phyloP scores from a whole-genome alignment of 1,140 invertebrate species.

The Delia radicum region DNA sequence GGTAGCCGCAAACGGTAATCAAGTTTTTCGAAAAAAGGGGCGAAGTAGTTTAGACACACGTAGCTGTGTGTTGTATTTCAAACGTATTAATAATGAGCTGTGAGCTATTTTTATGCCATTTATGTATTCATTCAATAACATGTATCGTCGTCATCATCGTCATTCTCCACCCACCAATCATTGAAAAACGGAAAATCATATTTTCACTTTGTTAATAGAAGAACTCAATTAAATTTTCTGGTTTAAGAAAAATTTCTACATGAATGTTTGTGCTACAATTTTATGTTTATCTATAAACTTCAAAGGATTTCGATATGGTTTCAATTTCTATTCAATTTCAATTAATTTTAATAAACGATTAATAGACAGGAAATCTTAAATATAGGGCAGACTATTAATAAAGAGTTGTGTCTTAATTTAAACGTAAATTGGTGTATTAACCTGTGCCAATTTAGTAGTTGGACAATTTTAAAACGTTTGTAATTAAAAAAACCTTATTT shows the following conservation, averaged over 20 bases:
- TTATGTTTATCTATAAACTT: conserved; percentile 31
- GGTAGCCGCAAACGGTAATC: neutral
- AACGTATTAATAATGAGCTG: conserved; percentile 26
- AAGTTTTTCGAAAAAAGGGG: neutral
- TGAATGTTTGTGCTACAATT: neutral
- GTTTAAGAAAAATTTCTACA: neutral
- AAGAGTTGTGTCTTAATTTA: too few species aligned
- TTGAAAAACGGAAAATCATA: neutral
- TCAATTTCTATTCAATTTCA: conserved; percentile 38
- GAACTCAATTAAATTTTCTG: conserved; percentile 11
- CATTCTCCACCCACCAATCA: neutral
- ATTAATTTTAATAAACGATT: neutral
- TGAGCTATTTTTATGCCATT: conserved; percentile 9
- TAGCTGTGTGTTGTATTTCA: too few species aligned
- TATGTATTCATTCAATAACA: conserved; percentile 10
- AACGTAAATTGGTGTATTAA: too few species aligned
- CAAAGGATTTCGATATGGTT: conserved; percentile 49
- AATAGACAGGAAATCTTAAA: neutral
- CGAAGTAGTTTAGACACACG: too few species aligned
- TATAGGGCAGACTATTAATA: too few species aligned
- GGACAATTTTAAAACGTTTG: too few species aligned
- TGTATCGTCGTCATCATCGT: neutral
- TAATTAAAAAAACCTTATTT: too few species aligned
- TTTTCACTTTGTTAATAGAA: neutral
- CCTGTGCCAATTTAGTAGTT: too few species aligned